Evolutionary conservation across 2,113 vertebrate genomes (phyloP), one percentile per base, ranked within the genome.

Genomic region (Serranochromis macrocephalus): DNA sequence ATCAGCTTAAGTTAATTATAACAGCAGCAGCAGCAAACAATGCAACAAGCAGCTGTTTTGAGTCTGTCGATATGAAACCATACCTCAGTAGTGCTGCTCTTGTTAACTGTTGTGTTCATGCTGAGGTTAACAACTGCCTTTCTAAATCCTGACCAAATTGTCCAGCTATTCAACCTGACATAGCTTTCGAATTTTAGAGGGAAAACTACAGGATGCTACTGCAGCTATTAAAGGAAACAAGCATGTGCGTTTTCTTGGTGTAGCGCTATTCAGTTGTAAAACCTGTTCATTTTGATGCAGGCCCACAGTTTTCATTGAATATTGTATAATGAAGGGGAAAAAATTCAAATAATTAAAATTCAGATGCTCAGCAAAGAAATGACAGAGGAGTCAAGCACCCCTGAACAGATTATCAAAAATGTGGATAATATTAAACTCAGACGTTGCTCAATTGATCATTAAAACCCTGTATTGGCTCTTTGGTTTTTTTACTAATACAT

Each of bases 1-100:
- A 51, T 51, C 45, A 49, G 73, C 45, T 78, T 78, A 49, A 78
- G 73, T 78, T 78, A 13, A 51, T 78, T 78, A 78, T 51, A 26
- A 78, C 42, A 78, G 73, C 24, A 19, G 71, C 42, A 49, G 73
- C 45, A 31, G 1, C 2, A 1, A 78, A 51, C 73, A 78, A 78
- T 51, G 45, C 42, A 78, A 31, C 45, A 33, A 31, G 73, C 16
- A 31, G 45, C 26, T 78, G 73, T 78, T 51, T 78, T 78, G 45
- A 78, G 45, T 51, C 16, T 31, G 73, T 31, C 26, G 17, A 29
- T 13, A 12, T 51, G 73, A 78, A 49, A 29, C 26, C 73, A 13
- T 2, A n/a, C 26, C 26, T 78, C 26, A 19, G 26, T 2, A 49
- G 26, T 51, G 73, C 26, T 78, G 42, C 71, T n/a, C 26, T 45